Conservation (phyloP, 2,113 vertebrate species). For the Buteo buteo region DNA sequence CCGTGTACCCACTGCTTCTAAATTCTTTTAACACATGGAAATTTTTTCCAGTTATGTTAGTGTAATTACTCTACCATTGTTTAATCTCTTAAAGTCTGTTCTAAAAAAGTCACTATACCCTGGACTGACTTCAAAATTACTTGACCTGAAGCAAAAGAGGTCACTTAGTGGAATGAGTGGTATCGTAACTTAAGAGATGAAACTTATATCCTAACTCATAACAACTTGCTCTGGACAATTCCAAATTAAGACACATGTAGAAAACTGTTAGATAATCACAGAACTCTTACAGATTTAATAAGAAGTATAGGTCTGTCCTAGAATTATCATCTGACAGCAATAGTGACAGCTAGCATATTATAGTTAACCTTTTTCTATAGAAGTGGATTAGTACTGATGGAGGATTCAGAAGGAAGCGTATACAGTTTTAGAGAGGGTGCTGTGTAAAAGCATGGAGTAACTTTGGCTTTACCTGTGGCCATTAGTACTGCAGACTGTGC, state of each 20-base stretch:
- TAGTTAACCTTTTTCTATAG: neutral
- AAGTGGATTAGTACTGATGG: neutral
- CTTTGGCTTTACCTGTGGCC: slow-evolving; percentile 84
- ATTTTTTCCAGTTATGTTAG: neutral
- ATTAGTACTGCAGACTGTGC: slow-evolving; percentile 91
- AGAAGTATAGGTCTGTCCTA: neutral
- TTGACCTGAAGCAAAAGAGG: neutral
- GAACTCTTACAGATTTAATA: neutral
- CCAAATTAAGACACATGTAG: neutral
- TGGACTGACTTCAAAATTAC: neutral
- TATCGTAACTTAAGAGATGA: neutral
- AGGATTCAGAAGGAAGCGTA: neutral
- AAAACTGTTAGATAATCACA: neutral
- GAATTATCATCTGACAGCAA: neutral
- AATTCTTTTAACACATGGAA: neutral
- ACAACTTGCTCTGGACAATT: neutral
- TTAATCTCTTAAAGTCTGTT: neutral
- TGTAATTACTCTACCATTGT: neutral
- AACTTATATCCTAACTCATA: neutral
- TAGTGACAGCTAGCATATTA: neutral
- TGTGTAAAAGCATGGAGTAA: neutral
- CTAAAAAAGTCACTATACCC: neutral
- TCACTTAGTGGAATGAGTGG: neutral
- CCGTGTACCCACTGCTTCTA: neutral
- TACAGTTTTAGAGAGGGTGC: neutral